Evolutionary conservation across 2,888 invertebrate genomes (phyloP), one percentile per base, ranked within the genome.

Genomic region (Allygus modestus): DNA sequence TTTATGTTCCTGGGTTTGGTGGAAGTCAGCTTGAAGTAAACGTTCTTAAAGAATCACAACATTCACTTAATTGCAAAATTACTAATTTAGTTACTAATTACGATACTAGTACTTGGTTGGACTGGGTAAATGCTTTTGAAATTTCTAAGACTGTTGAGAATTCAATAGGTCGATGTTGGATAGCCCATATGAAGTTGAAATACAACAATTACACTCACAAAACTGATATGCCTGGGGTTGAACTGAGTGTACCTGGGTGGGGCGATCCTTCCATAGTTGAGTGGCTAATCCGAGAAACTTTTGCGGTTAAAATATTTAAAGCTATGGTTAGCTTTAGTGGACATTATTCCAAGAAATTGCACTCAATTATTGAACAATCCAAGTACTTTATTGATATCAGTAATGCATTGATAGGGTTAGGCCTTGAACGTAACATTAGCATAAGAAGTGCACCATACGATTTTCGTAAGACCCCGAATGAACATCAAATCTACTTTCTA

Each of bases 391-490:
- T 95, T 88, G 94, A 94, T 83, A 96, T 99, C 87, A 97, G 94
- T 4, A 94, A 96, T 89, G 92, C 94, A 85, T 91, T 99, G 61
- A 95, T 96, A 0, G 92, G 92, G 82, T 90, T 95, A 87, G 95
- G 95, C 61, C 98, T 98, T 90, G 92, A 92, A 26, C 92, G 98
- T 86, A 96, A 96, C 89, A 90, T 94, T 11, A 95, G 96, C 81
- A 92, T 99, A 15, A 92, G 95, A 86, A 99, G 98, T 83, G 99
- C 99, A 33, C 99, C 99, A 0, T 99, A 97, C 91, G 99, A 99
- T 91, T 99, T 99, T 91, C 93, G 99, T 85, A 97, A 94, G 92
- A 98, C 96, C 85, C 98, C 98, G 99, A 98, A 97, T 92, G 99
- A 99, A 90, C 95, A 97, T 88, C 91, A 90, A 31, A 94, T 95